phyloP scores from a whole-genome alignment of 2,113 vertebrate species.

The Lepus americanus region DNA sequence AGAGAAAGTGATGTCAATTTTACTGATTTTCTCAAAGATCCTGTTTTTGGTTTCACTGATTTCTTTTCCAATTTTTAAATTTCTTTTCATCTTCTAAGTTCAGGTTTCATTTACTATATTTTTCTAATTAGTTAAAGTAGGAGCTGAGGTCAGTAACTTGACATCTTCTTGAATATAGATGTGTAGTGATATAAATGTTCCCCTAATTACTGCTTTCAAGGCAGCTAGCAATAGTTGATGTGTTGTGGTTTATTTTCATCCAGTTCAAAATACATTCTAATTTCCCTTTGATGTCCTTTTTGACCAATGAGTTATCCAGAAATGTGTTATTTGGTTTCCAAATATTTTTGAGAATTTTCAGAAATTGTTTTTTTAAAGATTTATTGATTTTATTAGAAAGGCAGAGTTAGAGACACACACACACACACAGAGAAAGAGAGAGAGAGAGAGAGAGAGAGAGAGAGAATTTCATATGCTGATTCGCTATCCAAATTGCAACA shows the following conservation, averaged over 20 bases:
- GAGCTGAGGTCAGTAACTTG: background rate
- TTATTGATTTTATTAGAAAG: too few relatives aligned
- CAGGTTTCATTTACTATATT: background rate
- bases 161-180: background rate
- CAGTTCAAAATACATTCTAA: background rate
- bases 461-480: too few relatives aligned
- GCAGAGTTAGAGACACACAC: too few relatives aligned
- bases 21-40: constrained; percentile 5
- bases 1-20: background rate
- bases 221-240: background rate
- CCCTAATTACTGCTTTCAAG: background rate
- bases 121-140: background rate
- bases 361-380: background rate
- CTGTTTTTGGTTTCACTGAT: background rate
- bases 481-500: too few relatives aligned
- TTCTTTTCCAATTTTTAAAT: background rate
- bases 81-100: background rate
- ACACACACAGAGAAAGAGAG: too few relatives aligned
- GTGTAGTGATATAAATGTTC: background rate
- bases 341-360: background rate
- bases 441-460: too few relatives aligned
- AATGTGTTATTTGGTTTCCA: background rate
- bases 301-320: background rate
- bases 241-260: background rate
- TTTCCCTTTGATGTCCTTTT: background rate